Evolutionary conservation across 2,888 invertebrate species (phyloP).

Genomic region (Sminthurinus aureus): DNA sequence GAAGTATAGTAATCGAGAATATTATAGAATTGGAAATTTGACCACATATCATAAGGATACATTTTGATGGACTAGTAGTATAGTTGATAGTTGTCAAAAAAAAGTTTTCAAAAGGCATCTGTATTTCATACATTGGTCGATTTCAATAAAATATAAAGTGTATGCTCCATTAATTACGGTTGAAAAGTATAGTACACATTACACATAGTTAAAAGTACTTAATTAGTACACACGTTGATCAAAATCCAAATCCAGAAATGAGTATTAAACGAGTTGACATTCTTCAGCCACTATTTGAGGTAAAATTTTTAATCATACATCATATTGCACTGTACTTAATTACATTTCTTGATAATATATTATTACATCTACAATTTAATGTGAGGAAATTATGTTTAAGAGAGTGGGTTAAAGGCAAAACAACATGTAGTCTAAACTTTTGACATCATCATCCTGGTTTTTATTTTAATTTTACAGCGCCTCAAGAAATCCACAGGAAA

Average conservation of each 20-base stretch:
- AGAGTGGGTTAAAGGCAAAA: too few species aligned
- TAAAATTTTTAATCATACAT: too few species aligned
- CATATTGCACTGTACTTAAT: not conserved
- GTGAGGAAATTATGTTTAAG: too few species aligned
- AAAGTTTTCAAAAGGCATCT: not conserved
- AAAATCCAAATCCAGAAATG: too few species aligned
- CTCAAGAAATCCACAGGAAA: slow-evolving; percentile 45
- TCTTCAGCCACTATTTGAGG: slow-evolving; percentile 56
- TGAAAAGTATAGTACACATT: not conserved
- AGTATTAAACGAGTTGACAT: slow-evolving; percentile 52
- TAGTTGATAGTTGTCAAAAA: not conserved
- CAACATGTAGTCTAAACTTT: too few species aligned
- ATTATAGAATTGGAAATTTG: too few species aligned
- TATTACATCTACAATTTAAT: too few species aligned
- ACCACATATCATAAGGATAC: too few species aligned
- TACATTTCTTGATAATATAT: too few species aligned
- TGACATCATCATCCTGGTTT: too few species aligned
- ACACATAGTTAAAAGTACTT: not conserved
- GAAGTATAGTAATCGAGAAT: too few species aligned
- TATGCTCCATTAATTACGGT: not conserved
- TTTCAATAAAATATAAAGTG: not conserved
- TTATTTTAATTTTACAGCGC: slow-evolving; percentile 44
- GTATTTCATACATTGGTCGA: not conserved
- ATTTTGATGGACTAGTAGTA: not conserved
- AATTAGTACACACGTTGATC: not conserved